phyloP scores from a whole-genome alignment of 2,797 vertebrate genomes.

The Gallirallus australis region DNA sequence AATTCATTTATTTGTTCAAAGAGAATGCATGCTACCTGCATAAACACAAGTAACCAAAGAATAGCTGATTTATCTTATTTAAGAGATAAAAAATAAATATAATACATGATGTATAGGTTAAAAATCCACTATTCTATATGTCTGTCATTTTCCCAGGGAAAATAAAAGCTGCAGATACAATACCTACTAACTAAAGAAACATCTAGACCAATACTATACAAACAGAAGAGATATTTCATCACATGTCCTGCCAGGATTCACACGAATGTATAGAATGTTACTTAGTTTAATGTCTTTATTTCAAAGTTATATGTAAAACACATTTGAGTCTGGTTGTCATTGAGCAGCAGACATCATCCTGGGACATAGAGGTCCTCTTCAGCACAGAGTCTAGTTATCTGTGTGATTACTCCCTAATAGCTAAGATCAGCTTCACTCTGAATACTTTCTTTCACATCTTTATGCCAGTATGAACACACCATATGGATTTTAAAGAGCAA shows the following conservation, averaged over 20 bases:
- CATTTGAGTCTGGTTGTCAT: background rate
- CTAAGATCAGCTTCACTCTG: background rate
- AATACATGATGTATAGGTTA: background rate
- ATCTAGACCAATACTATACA: background rate
- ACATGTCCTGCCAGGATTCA: background rate
- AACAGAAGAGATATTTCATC: background rate
- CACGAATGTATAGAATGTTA: background rate
- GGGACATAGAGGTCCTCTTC: background rate
- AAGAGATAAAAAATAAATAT: background rate
- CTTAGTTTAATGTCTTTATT: background rate
- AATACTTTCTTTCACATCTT: background rate
- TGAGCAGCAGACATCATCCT: background rate
- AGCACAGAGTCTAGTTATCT: background rate
- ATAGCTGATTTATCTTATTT: background rate
- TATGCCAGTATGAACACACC: background rate
- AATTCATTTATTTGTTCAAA: background rate
- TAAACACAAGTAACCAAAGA: background rate
- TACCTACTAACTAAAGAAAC: background rate
- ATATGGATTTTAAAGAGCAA: background rate
- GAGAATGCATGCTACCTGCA: background rate
- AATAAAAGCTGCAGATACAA: background rate
- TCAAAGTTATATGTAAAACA: background rate
- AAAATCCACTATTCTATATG: background rate
- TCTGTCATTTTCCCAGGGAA: background rate
- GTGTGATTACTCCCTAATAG: background rate